Evolutionary conservation across 1,140 invertebrate genomes (phyloP), one percentile per base, ranked within the genome.

Genomic region (Procambarus virginalis): DNA sequence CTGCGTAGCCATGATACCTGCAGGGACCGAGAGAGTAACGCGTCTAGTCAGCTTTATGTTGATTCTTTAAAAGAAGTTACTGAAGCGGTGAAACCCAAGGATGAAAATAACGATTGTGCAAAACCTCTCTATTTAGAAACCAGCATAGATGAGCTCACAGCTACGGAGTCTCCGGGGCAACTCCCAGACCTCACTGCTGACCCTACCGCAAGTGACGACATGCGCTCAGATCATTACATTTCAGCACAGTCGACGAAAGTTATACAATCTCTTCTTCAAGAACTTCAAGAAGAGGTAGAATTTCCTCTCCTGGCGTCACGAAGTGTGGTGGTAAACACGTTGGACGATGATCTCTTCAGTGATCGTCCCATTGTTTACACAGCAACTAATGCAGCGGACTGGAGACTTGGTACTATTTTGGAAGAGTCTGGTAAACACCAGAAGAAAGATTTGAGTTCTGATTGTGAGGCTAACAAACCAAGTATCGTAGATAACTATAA

Each of bases 331-430:
- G 45, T 89, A 3, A 48, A 45, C 8, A n/a, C 48, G 14, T 48
- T 89, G 46, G 80, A 89, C 3, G 81, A 86, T 49, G 73, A 86
- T 51, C 73, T 75, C 4, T n/a, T 9, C 17, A n/a, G 58, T 22
- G 88, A 64, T 8, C 70, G 81, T 2, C 88, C 88, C 4, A 46
- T 89, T 22, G 82, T 89, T 10, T 89, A 84, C 60, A 89, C 88
- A 12, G 88, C 88, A 10, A 89, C 80, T 12, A 89, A 89, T 51
- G 34, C 88, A 12, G 88, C 81, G 3, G 88, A 89, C 75, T 89
- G 88, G 88, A 77, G 81, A 49, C 81, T 89, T 1, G 88, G 80
- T 14, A 89, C 81, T 48, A 84, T 89, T 12, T 17, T 83, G 17
- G 88, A 84, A 55, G 88, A 89, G 45, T 78, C 79, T 12, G 87